Conservation (phyloP, 1,140 invertebrate species). For the fruit fly (Drosophila melanogaster) region DNA sequence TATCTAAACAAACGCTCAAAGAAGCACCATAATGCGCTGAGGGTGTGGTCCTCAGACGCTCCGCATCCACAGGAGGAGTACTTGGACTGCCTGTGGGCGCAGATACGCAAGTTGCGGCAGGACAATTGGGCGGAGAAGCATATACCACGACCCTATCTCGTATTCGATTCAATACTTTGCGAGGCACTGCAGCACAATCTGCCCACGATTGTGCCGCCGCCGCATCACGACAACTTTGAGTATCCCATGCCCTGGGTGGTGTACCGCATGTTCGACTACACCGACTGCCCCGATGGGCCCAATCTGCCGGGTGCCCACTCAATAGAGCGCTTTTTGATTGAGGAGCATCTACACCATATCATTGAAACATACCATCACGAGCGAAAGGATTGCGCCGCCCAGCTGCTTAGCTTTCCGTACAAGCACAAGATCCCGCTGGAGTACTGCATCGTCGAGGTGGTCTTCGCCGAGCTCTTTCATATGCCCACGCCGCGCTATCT, state of each 20-base stretch:
- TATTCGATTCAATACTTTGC: conserved; percentile 97
- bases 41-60: conserved; percentile 96
- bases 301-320: conserved; percentile 97
- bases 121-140: conserved; percentile 99
- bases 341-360: conserved; percentile 98
- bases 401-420: conserved; percentile 96
- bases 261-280: conserved; percentile 99
- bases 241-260: conserved; percentile 97
- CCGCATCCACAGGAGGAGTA: conserved; percentile 99
- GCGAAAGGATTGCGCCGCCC: conserved; percentile 96
- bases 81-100: conserved; percentile 98
- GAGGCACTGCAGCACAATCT: conserved; percentile 98
- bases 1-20: conserved; percentile 97
- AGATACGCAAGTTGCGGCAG: conserved; percentile 94
- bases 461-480: conserved; percentile 97
- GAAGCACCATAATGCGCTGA: conserved; percentile 94
- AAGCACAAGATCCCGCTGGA: conserved; percentile 98
- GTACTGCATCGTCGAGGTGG: conserved; percentile 99
- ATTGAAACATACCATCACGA: conserved; percentile 95
- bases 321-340: conserved; percentile 98
- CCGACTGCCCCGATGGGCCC: conserved; percentile 97
- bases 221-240: conserved; percentile 94
- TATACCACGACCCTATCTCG: conserved; percentile 96
- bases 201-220: conserved; percentile 93
- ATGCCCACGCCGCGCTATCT: conserved; percentile 94